Base-by-base conservation (phyloP, 2,888 invertebrate genomes). In the Hypolimnas misippus region DNA sequence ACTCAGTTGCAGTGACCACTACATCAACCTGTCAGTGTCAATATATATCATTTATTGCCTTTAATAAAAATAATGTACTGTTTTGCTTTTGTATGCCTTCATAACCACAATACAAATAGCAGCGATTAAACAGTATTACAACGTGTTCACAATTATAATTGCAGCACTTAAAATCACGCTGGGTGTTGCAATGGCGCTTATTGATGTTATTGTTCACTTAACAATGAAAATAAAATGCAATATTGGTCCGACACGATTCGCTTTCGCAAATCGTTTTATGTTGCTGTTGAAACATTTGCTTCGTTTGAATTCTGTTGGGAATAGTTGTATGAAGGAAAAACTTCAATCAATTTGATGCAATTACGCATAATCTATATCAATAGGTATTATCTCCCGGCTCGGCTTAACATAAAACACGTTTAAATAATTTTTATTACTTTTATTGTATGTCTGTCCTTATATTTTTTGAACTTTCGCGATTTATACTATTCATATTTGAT, bases 141-240 rank as follows among this genome's bases (percentile, higher is more conserved):
- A 62, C 17, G 62, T 62, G 62, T 55, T 33, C 17, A 50, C 55
- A 65, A 55, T 58, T 55, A 62, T 65, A 62, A 65, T 65, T 58
- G 62, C 57, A 12, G 35, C 51, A 49, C 52, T 57, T 53, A 62
- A 49, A 62, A 64, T 61, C 62, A 65, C 54, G 54, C 62, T 40
- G 62, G 42, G 17, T 62, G 62, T 55, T 29, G 57, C 40, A 57
- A 61, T 17, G 31, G 53, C 38, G 44, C 35, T 55, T 55, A 58
- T 55, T 14, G n/a, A 59, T 62, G 35, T 42, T 55, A 55, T 62
- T 65, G 57, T 65, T 65, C 16, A 19, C 44, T 29, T 33, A 57
- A 58, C 58, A 62, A 59, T 62, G 55, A 53, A 44, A 54, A 59
- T 62, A 53, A 53, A 62, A 56, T 51, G 46, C 44, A 55, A 35